Conservation (phyloP, 2,113 vertebrate species). For the Pithys albifrons region DNA sequence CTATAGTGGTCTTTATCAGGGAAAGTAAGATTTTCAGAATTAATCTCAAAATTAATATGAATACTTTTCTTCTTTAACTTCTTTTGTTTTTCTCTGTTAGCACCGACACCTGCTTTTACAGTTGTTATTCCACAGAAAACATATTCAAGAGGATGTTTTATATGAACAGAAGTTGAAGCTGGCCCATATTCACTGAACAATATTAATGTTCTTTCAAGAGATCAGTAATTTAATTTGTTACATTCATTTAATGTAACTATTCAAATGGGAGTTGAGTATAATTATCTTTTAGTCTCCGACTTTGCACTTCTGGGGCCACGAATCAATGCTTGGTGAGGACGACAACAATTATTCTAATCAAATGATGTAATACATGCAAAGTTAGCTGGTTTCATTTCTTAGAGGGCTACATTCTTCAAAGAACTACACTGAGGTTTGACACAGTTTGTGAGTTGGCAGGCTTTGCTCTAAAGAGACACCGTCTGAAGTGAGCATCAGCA, state of each 20-base stretch:
- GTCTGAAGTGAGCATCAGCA: not conserved
- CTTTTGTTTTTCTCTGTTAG: not conserved
- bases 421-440: not conserved
- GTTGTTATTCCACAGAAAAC: not conserved
- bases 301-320: not conserved
- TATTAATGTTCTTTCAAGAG: constrained; percentile 4
- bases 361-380: not conserved
- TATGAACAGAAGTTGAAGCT: not conserved
- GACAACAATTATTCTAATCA: constrained; percentile 2
- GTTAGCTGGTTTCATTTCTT: not conserved
- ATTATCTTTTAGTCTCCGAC: constrained; percentile 31
- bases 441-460: not conserved
- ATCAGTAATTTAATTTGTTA: constrained; percentile 40
- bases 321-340: not conserved
- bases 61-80: not conserved
- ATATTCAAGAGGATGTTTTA: not conserved
- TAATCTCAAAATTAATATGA: not conserved
- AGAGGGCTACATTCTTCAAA: not conserved
- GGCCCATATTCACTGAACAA: not conserved
- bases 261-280: not conserved
- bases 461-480: not conserved
- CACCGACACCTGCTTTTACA: not conserved
- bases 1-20: not conserved
- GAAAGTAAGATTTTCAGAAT: not conserved
- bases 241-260: constrained; percentile 31